Conservation (phyloP, 1,140 invertebrate species). For the Ceratina australensis region DNA sequence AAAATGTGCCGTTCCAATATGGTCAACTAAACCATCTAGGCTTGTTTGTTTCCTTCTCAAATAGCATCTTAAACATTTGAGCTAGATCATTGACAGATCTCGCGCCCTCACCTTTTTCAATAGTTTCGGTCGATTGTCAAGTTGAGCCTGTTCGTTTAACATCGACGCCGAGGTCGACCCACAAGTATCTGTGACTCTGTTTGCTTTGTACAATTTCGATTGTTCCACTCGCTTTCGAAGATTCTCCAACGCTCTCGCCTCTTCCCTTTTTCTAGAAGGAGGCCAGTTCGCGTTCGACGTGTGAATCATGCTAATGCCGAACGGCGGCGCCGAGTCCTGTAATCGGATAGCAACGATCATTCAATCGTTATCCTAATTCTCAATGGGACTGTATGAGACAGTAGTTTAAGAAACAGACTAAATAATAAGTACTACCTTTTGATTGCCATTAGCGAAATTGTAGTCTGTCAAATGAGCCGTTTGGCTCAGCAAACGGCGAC, state of each 20-base stretch:
- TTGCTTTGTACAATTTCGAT: slow-evolving; percentile 72
- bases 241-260: slow-evolving; percentile 76
- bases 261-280: slow-evolving; percentile 77
- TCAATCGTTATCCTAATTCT: too few species aligned
- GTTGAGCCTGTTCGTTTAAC: slow-evolving; percentile 54
- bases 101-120: slow-evolving; percentile 74
- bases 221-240: slow-evolving; percentile 76
- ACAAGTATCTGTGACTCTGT: slow-evolving; percentile 60
- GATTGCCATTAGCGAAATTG: slow-evolving; percentile 66
- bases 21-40: neutral
- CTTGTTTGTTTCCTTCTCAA: neutral
- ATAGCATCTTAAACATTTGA: neutral
- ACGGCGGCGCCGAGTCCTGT: slow-evolving; percentile 67
- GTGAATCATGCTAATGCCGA: slow-evolving; percentile 73
- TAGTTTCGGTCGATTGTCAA: slow-evolving; percentile 78
- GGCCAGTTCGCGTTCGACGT: slow-evolving; percentile 76
- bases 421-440: slow-evolving; percentile 65
- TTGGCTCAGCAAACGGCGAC: slow-evolving; percentile 71
- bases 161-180: slow-evolving; percentile 56
- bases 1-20: slow-evolving; percentile 1
- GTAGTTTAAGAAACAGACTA: neutral
- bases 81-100: neutral
- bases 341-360: slow-evolving; percentile 5
- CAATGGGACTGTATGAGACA: too few species aligned
- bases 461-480: slow-evolving; percentile 62